A percentile compares a stretch with the other conserved stretches of the same genome.
Conservation (phyloP, 1,140 invertebrate genomes). For the Bombus pyrosoma region DNA sequence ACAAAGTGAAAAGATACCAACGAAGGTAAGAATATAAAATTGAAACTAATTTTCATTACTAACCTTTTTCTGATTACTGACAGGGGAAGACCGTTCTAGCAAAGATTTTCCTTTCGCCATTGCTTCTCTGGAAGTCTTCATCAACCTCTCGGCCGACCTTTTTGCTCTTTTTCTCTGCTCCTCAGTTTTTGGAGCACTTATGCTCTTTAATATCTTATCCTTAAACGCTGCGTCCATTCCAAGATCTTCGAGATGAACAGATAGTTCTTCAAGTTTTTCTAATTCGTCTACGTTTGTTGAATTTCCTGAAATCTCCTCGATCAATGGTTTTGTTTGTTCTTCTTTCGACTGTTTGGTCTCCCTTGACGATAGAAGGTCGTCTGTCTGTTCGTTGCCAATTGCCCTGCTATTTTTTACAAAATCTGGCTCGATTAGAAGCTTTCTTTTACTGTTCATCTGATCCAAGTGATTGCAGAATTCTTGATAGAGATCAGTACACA, state of each 20-base stretch:
- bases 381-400: background rate
- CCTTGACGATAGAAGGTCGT: constrained; percentile 25
- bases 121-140: constrained; percentile 22
- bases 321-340: constrained; percentile 38
- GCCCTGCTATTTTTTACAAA: constrained; percentile 22
- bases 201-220: constrained; percentile 33
- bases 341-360: constrained; percentile 33
- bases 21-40: background rate
- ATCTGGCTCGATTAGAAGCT: constrained; percentile 51
- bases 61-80: background rate
- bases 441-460: background rate
- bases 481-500: constrained; percentile 12
- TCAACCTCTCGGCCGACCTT: constrained; percentile 33
- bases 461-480: constrained; percentile 57
- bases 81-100: background rate
- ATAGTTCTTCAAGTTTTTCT: background rate
- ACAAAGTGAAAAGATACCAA: background rate
- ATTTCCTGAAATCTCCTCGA: constrained; percentile 40
- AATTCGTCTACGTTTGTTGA: background rate
- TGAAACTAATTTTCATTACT: background rate
- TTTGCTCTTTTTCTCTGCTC: constrained; percentile 5
- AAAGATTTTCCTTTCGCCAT: constrained; percentile 27
- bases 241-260: background rate
- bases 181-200: constrained; percentile 41
- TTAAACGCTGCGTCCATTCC: constrained; percentile 27